Conservation (phyloP, 2,888 invertebrate species). For the Papilio gigon region DNA sequence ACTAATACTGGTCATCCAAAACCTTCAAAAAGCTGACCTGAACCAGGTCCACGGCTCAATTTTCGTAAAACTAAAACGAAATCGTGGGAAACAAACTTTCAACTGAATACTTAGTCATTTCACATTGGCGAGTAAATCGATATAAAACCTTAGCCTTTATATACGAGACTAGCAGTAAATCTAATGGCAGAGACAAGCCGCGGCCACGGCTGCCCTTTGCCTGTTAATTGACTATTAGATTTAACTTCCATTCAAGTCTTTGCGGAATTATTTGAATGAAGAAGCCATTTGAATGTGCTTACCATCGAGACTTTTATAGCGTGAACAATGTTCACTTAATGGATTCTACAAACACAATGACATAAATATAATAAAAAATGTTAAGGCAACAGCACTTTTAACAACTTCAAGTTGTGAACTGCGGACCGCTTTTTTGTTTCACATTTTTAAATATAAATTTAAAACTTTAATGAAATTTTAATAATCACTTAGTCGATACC, state of each 20-base stretch:
- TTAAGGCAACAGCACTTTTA: no score
- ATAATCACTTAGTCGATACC: slow-evolving; percentile 1
- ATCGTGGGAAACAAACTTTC: neutral
- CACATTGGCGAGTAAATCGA: neutral
- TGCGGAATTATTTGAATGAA: neutral
- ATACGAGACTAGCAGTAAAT: neutral
- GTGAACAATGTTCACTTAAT: neutral
- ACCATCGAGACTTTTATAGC: neutral
- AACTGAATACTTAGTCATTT: neutral
- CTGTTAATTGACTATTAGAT: slow-evolving; percentile 28
- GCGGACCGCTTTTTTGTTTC: no score
- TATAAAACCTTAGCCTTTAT: neutral
- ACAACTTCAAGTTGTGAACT: no score
- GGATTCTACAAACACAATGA: no score
- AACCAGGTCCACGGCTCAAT: no score
- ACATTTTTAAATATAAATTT: neutral
- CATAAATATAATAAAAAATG: neutral
- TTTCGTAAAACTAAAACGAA: no score
- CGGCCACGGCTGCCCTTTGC: slow-evolving; percentile 13
- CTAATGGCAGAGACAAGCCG: slow-evolving; percentile 2
- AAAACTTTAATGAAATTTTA: slow-evolving; percentile 1
- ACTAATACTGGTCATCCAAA: no score
- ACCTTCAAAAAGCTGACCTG: no score
- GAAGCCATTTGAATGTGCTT: neutral
- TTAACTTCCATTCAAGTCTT: neutral